A percentile compares a stretch with the other conserved stretches of the same genome.
phyloP scores from a whole-genome alignment of 53 echinoderm and acorn worm species.

The Glandiceps talaboti region DNA sequence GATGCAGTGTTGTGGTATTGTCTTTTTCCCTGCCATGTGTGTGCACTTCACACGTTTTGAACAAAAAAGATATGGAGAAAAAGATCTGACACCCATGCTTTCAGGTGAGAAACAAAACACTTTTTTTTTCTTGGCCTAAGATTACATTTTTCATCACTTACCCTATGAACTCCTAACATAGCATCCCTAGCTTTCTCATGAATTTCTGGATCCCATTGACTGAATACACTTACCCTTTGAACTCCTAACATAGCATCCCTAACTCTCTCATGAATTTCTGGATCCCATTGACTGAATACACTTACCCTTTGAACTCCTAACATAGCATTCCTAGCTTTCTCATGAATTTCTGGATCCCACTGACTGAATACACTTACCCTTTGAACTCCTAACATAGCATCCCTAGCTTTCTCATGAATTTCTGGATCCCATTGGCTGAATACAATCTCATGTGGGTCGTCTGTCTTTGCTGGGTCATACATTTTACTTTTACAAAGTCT shows the following conservation, averaged over 20 bases:
- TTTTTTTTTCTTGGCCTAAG: too few species aligned
- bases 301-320: constrained; percentile 1
- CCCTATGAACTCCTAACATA: constrained; percentile 11
- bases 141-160: too few species aligned
- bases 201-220: constrained; percentile 50
- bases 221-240: constrained; percentile 30
- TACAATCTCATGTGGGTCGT: constrained; percentile 76
- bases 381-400: constrained; percentile 13
- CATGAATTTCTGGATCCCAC: constrained; percentile 59
- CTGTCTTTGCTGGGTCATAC: constrained; percentile 73
- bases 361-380: constrained; percentile 32
- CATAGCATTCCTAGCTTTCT: constrained; percentile 15
- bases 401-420: constrained; percentile 29
- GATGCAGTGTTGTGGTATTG: too few species aligned
- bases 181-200: constrained; percentile 26
- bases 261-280: constrained; percentile 37
- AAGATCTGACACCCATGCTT: too few species aligned
- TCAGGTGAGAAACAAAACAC: too few species aligned
- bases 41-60: too few species aligned
- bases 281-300: constrained; percentile 68
- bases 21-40: too few species aligned
- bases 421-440: constrained; percentile 71
- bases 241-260: constrained; percentile 9
- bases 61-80: too few species aligned
- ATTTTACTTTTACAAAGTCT: constrained; percentile 48